Evolutionary conservation across 2,113 vertebrate species (phyloP).

Genomic region (Hippolais icterina): DNA sequence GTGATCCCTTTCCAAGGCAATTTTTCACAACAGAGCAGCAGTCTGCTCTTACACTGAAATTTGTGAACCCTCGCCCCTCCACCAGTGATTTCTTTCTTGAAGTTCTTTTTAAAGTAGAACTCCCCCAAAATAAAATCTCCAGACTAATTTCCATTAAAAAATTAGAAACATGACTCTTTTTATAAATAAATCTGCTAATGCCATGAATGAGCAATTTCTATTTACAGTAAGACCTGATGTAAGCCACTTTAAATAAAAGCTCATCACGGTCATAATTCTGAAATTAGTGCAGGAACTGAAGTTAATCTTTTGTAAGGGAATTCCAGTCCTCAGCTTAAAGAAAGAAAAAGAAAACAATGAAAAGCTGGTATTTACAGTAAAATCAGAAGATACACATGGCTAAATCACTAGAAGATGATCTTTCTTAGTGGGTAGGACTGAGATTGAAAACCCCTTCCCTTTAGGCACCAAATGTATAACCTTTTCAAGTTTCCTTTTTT

Average conservation of each 20-base stretch:
- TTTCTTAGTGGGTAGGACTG: not conserved
- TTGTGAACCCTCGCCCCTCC: not conserved
- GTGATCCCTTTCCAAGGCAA: not conserved
- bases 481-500: constrained; percentile 22
- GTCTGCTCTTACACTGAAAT: not conserved
- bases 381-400: not conserved
- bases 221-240: not conserved
- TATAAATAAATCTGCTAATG: not conserved
- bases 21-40: not conserved
- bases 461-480: not conserved
- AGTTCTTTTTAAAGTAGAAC: not conserved
- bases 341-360: not conserved
- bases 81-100: not conserved
- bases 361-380: not conserved
- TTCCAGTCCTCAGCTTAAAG: not conserved
- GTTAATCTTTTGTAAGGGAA: not conserved
- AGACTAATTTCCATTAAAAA: not conserved
- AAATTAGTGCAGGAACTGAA: not conserved
- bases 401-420: not conserved
- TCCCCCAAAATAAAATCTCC: not conserved
- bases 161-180: not conserved
- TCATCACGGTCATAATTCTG: not conserved
- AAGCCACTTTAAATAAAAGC: not conserved
- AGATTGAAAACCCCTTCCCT: not conserved
- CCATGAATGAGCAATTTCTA: not conserved